A percentile compares a stretch with the other conserved stretches of the same genome.
Evolutionary conservation across 1,140 invertebrate species (phyloP).

Genomic region (Calosoma granatense): DNA sequence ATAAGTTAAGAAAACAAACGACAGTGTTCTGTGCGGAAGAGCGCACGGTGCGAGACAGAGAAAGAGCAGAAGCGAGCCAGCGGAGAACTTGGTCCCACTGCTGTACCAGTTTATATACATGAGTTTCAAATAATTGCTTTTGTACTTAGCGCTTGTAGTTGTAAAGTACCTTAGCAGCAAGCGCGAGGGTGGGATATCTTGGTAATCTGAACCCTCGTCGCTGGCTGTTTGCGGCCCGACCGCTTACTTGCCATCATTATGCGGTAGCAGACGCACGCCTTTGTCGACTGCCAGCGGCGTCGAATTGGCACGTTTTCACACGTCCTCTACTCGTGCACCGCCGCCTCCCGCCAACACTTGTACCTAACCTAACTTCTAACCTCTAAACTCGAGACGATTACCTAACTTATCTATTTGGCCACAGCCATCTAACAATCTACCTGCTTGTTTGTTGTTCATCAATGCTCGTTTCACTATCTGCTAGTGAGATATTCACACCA

Average conservation of each 20-base stretch:
- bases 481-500: too few relatives aligned
- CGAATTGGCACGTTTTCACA: too few relatives aligned
- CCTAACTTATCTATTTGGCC: too few relatives aligned
- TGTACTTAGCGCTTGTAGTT: slow-evolving; percentile 5
- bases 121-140: slow-evolving; percentile 8
- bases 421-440: too few relatives aligned
- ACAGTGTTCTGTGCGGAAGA: background rate
- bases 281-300: too few relatives aligned
- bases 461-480: too few relatives aligned
- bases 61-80: background rate
- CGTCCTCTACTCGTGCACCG: too few relatives aligned
- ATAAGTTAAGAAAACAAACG: slow-evolving; percentile 8
- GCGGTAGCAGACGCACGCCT: too few relatives aligned
- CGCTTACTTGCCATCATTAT: background rate
- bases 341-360: too few relatives aligned
- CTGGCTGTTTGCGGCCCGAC: background rate
- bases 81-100: background rate
- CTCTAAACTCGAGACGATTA: too few relatives aligned
- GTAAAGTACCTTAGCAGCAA: slow-evolving; percentile 4
- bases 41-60: background rate
- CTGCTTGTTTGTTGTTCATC: too few relatives aligned
- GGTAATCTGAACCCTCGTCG: background rate
- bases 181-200: background rate
- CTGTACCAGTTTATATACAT: slow-evolving; percentile 3
- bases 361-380: too few relatives aligned